A percentile compares a stretch with the other conserved stretches of the same genome.
These are phyloP conservation scores for Apodemus agrarius DNA, from an alignment of 2,797 vertebrate genomes.

Conservation along the genomic window DNA sequence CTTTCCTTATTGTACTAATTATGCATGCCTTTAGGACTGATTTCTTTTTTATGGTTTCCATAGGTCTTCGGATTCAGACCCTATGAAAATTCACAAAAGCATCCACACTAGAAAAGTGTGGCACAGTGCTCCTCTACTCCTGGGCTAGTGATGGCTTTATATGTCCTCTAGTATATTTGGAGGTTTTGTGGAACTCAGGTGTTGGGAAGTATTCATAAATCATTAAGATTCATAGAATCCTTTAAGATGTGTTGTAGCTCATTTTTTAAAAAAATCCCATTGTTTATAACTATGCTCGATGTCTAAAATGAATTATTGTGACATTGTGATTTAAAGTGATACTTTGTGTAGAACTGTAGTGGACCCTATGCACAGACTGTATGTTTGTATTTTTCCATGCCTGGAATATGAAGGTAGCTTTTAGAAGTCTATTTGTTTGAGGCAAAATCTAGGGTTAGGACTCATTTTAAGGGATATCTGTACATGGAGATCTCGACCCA, in stretches of 20 bases:
- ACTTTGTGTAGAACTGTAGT: background rate
- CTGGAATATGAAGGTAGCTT: background rate
- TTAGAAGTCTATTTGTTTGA: background rate
- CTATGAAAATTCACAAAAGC: slow-evolving; percentile 31
- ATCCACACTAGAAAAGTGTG: background rate
- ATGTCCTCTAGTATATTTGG: background rate
- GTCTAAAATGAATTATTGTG: background rate
- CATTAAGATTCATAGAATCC: too few species aligned
- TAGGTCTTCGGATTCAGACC: background rate
- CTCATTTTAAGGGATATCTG: background rate
- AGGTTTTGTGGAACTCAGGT: background rate
- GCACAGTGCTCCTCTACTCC: background rate
- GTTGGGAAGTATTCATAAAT: background rate
- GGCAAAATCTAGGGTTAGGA: background rate
- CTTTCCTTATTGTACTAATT: slow-evolving; percentile 63
- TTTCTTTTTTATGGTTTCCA: slow-evolving; percentile 37
- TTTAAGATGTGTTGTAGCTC: background rate
- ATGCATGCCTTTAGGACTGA: slow-evolving; percentile 41
- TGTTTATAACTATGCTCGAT: background rate
- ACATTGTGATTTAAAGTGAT: background rate
- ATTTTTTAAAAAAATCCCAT: background rate
- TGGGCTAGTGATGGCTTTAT: background rate
- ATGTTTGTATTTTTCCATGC: background rate
- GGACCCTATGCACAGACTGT: background rate
- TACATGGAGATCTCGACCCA: background rate